Percentiles rank a stretch among this genome's conserved stretches.
phyloP scores from a whole-genome alignment of 2,797 vertebrate species.

The Poeciliopsis infans region DNA sequence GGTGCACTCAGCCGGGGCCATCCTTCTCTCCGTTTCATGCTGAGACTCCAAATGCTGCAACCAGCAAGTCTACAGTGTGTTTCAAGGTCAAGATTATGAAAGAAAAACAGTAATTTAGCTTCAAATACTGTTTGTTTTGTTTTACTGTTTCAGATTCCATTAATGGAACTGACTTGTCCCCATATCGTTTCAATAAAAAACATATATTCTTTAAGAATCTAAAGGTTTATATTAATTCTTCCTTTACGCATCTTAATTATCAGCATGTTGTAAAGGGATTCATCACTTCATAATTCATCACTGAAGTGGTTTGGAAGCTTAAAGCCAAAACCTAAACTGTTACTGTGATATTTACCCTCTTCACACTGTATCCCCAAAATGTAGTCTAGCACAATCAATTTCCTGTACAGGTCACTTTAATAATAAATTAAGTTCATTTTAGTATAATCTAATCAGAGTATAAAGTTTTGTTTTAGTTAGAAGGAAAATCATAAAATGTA shows the following conservation, averaged over 20 bases:
- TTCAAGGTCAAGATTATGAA: constrained; percentile 5
- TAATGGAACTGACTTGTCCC: not conserved
- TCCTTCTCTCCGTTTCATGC: constrained; percentile 36
- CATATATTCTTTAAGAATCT: not conserved
- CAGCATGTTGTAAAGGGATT: not conserved
- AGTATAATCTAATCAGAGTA: not conserved
- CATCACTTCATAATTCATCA: no score
- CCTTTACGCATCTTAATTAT: not conserved
- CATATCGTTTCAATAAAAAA: not conserved
- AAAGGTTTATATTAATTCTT: not conserved
- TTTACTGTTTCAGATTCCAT: not conserved
- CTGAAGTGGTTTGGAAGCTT: not conserved
- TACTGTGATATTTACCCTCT: not conserved
- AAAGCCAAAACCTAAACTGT: not conserved
- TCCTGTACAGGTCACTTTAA: not conserved
- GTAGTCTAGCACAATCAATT: not conserved
- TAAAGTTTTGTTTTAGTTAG: not conserved
- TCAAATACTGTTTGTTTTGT: not conserved
- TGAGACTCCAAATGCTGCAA: constrained; percentile 1
- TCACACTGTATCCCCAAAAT: not conserved
- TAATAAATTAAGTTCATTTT: not conserved
- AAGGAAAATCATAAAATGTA: not conserved
- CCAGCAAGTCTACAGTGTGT: not conserved
- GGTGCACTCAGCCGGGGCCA: constrained; percentile 22
- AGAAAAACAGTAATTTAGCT: not conserved